phyloP scores from a whole-genome alignment of 2,797 vertebrate genomes.

The Botia almorhae region DNA sequence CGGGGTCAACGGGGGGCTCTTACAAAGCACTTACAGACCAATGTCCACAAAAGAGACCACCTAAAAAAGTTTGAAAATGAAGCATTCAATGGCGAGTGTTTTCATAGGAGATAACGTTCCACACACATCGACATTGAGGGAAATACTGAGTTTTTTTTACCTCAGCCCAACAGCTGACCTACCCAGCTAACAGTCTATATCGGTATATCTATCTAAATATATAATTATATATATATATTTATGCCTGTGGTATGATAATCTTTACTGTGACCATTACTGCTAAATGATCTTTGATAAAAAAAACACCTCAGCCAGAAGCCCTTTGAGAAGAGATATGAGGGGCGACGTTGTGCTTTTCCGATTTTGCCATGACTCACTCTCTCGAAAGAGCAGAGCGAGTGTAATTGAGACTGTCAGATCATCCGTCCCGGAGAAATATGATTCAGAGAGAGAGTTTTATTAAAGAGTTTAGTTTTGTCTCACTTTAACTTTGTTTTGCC shows the following conservation, averaged over 20 bases:
- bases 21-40: constrained; percentile 7
- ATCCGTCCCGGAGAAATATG: constrained; percentile 38
- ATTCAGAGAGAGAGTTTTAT: constrained; percentile 32
- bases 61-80: constrained; percentile 26
- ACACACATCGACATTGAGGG: background rate
- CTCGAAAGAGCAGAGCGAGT: constrained; percentile 24
- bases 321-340: constrained; percentile 17
- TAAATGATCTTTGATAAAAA: constrained; percentile 31
- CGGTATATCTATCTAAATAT: too few species aligned
- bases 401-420: constrained; percentile 36
- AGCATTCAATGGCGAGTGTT: constrained; percentile 3
- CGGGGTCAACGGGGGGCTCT: background rate
- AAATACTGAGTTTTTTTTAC: constrained; percentile 9
- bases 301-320: background rate
- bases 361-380: constrained; percentile 37
- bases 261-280: constrained; percentile 19
- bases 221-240: too few species aligned
- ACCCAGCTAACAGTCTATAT: too few species aligned
- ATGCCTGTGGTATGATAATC: background rate
- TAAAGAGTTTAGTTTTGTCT: constrained; percentile 43
- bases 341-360: constrained; percentile 20
- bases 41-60: constrained; percentile 19
- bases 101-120: constrained; percentile 22
- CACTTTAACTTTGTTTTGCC: constrained; percentile 43
- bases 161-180: constrained; percentile 6